phyloP scores from a whole-genome alignment of 2,113 vertebrate species.

The Oxyura jamaicensis region DNA sequence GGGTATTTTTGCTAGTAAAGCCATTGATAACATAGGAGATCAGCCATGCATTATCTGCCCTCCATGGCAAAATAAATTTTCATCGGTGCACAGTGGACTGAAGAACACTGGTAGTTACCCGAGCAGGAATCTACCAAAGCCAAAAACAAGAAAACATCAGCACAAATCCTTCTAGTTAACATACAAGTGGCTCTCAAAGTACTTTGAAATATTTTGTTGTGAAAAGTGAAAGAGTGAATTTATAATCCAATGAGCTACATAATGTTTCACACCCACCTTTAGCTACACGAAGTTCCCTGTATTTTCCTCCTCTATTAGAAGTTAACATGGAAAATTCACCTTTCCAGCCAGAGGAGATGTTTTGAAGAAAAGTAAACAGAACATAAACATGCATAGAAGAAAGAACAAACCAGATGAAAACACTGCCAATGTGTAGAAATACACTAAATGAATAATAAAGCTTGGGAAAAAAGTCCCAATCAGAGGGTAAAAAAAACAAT shows the following conservation, averaged over 20 bases:
- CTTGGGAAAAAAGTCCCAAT: background rate
- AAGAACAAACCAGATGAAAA: constrained; percentile 35
- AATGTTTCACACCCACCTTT: constrained; percentile 11
- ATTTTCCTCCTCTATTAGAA: constrained; percentile 26
- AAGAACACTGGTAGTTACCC: constrained; percentile 89
- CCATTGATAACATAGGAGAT: constrained; percentile 82
- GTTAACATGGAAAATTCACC: constrained; percentile 18
- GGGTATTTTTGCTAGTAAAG: constrained; percentile 81
- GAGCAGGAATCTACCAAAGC: constrained; percentile 89
- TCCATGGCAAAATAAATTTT: constrained; percentile 79
- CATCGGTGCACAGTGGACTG: constrained; percentile 90
- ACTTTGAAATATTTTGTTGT: background rate
- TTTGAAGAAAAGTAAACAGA: constrained; percentile 30
- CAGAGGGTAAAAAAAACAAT: background rate
- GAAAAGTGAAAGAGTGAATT: background rate
- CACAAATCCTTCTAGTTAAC: background rate
- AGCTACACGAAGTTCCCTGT: background rate
- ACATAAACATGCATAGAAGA: constrained; percentile 25
- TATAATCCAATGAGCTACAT: background rate
- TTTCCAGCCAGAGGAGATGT: background rate
- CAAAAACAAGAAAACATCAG: constrained; percentile 77
- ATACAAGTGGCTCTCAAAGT: background rate
- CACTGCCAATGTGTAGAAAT: background rate
- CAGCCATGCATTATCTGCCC: constrained; percentile 87
- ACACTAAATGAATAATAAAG: background rate